Evolutionary conservation across 1,140 invertebrate genomes (phyloP), one percentile per base, ranked within the genome.

Genomic region (Neomicropteryx cornuta): DNA sequence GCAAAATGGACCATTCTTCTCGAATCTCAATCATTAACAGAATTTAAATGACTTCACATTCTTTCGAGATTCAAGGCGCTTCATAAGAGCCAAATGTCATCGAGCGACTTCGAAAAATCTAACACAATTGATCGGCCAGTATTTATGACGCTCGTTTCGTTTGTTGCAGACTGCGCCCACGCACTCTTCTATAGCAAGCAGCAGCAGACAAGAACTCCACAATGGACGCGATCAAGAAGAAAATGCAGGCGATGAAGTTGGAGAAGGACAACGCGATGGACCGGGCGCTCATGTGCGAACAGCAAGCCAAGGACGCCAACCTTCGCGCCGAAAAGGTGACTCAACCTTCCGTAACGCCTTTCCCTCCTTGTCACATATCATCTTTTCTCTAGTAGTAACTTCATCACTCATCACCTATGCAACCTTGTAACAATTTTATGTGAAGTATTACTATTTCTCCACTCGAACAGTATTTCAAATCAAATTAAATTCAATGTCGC

Each of bases 161-260:
- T 40, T 33, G 11, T 11, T 31, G 16, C 19, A 13, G 2, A n/a
- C 33, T 32, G 1, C 29, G 33, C 23, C 8, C 5, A 18, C n/a
- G 28, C 11, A 21, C 39, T 35, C 17, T 42, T 38, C 18, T 27
- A 38, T 33, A 52, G 50, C 53, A 52, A 51, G 47, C 51, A 46
- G 51, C 53, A 46, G 53, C 46, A 62, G 49, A 52, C 45, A 52
- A 53, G 63, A 56, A 63, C 51, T 51, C 60, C 70, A 75, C 70
- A 69, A 97, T 97, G 93, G 93, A 97, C 79, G 90, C 91, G 71
- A 97, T 97, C 79, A 97, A 97, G 85, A 97, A 97, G 86, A 97
- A 97, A 77, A 97, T 97, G 94, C 88, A 95, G 77, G 88, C 88
- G 71, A 97, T 97, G 92, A 97, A 97, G 85, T 76, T 95, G 75